Conservation (phyloP, 2,888 invertebrate species). For the Cataglyphis albicans region DNA sequence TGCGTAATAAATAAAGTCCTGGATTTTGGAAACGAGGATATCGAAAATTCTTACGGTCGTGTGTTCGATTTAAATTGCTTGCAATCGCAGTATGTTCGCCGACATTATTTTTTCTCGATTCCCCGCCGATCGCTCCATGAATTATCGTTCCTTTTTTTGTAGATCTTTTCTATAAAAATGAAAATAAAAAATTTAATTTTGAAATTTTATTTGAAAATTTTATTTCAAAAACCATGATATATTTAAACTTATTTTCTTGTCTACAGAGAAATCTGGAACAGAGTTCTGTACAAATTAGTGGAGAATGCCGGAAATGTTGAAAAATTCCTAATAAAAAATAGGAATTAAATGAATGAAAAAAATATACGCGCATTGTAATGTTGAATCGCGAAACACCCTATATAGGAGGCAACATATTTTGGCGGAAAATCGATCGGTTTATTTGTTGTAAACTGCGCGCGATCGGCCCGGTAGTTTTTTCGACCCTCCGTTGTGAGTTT, state of each 20-base stretch:
- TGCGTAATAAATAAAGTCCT: constrained; percentile 42
- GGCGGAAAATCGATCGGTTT: background rate
- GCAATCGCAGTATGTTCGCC: background rate
- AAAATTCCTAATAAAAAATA: background rate
- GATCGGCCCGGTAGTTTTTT: constrained; percentile 12
- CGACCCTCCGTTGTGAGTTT: constrained; percentile 4
- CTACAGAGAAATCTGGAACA: background rate
- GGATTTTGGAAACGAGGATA: constrained; percentile 39
- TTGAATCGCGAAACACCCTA: background rate
- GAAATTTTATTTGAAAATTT: background rate
- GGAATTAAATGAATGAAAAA: background rate
- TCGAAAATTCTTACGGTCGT: constrained; percentile 19
- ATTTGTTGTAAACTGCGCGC: background rate
- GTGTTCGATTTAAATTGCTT: constrained; percentile 3
- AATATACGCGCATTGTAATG: background rate
- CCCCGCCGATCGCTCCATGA: background rate
- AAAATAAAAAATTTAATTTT: background rate
- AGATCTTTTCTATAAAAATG: background rate
- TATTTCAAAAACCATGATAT: background rate
- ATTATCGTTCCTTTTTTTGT: background rate
- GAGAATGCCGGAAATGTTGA: background rate
- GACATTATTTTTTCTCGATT: background rate
- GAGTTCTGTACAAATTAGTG: background rate
- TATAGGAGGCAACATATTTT: background rate
- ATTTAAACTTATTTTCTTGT: background rate